A percentile compares a stretch with the other conserved stretches of the same genome.
Evolutionary conservation across 2,888 invertebrate species (phyloP).

Genomic region (Polia nebulosa): DNA sequence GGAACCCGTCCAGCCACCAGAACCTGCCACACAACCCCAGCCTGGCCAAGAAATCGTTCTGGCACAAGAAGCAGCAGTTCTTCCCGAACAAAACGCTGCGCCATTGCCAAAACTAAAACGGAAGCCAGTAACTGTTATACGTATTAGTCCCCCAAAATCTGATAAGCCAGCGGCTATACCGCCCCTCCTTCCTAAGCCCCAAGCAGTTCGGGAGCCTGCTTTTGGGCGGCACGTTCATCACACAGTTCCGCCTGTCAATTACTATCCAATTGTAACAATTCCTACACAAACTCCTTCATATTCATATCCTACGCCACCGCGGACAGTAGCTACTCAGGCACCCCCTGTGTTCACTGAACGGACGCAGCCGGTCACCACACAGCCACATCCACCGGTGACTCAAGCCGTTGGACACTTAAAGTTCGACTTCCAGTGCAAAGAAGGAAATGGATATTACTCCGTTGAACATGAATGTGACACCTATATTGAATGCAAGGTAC

Average conservation of each 20-base stretch:
- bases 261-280: not conserved
- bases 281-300: constrained; percentile 23
- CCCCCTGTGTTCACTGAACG: constrained; percentile 1
- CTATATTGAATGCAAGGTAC: constrained; percentile 92
- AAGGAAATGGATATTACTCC: constrained; percentile 75
- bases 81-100: not conserved
- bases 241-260: not conserved
- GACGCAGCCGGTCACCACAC: not conserved
- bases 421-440: constrained; percentile 60
- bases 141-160: not conserved
- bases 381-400: constrained; percentile 6
- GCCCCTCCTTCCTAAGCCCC: constrained; percentile 42
- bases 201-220: constrained; percentile 24
- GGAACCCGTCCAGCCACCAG: not conserved
- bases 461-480: constrained; percentile 92
- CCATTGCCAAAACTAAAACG: not conserved
- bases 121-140: not conserved
- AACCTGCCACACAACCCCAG: not conserved
- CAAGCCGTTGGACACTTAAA: constrained; percentile 15
- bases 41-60: not conserved
- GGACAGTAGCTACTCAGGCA: constrained; percentile 21
- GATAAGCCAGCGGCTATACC: constrained; percentile 19
- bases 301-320: constrained; percentile 9
- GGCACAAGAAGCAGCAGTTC: not conserved
- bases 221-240: constrained; percentile 23